Evolutionary conservation across 53 echinoderm and acorn worm genomes (phyloP), one percentile per base, ranked within the genome.

Genomic region (Astropecten irregularis): DNA sequence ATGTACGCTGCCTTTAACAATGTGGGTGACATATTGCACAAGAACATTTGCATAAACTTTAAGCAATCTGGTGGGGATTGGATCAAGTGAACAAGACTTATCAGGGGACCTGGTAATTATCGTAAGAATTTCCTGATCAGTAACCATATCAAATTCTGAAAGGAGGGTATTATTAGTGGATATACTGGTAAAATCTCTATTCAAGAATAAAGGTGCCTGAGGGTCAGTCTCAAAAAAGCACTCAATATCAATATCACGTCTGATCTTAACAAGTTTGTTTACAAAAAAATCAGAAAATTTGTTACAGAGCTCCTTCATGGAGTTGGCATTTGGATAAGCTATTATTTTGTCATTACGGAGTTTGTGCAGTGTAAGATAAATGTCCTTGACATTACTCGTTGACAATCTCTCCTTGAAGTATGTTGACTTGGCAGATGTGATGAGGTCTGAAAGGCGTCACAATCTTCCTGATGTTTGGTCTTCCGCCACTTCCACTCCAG

Each of bases 21-120:
- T 56, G 37, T 36, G n/a, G 32, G 76, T 76, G 48, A 76, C 36
- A 36, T 42, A 77, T 21, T 58, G 57, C 22, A 34, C 50, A 57
- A 77, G 29, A 1, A 36, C 13, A 10, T 77, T 16, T 26, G 14
- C 22, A 29, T 58, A 15, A 22, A 56, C 55, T 28, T 57, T 49
- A n/a, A n/a, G n/a, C n/a, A n/a, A n/a, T n/a, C n/a, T n/a, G n/a
- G n/a, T n/a, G n/a, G n/a, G n/a, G n/a, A n/a, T n/a, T n/a, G n/a
- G n/a, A n/a, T n/a, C n/a, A n/a, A n/a, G n/a, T n/a, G n/a, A n/a
- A n/a, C n/a, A n/a, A n/a, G n/a, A n/a, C n/a, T n/a, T n/a, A n/a
- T n/a, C n/a, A n/a, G n/a, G n/a, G n/a, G n/a, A n/a, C n/a, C n/a
- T n/a, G n/a, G n/a, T n/a, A n/a, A n/a, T n/a, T n/a, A n/a, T n/a